A percentile compares a stretch with the other conserved stretches of the same genome.
Evolutionary conservation across 2,797 vertebrate genomes (phyloP).

Genomic region (Okamejei kenojei): DNA sequence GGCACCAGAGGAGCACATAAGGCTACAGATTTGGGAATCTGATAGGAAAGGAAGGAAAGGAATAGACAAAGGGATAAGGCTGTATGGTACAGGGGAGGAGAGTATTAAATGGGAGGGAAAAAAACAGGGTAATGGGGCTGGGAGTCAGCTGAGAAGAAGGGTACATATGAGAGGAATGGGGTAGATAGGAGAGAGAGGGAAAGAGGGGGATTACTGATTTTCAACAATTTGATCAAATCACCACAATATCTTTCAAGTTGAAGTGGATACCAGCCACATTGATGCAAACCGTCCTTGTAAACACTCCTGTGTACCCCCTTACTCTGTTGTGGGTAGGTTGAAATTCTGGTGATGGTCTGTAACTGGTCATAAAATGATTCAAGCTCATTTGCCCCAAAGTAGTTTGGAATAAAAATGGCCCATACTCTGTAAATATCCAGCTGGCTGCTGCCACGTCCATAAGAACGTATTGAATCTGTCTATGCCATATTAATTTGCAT

Average conservation of each 20-base stretch:
- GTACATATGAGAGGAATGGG: no score
- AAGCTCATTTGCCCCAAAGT: not conserved
- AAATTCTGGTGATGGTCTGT: not conserved
- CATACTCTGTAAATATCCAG: not conserved
- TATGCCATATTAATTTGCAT: not conserved
- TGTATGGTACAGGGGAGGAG: no score
- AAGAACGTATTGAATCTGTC: not conserved
- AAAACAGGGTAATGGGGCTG: no score
- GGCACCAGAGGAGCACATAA: no score
- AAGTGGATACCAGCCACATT: not conserved
- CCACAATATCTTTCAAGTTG: not conserved
- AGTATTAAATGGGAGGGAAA: no score
- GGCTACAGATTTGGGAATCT: no score
- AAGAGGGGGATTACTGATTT: no score
- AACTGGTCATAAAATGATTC: not conserved
- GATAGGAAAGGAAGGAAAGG: no score
- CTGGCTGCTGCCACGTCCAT: not conserved
- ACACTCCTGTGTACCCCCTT: not conserved
- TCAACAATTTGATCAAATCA: not conserved
- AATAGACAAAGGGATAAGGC: no score
- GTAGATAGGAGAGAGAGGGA: no score
- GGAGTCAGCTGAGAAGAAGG: no score
- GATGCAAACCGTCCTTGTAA: not conserved
- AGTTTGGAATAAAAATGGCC: not conserved
- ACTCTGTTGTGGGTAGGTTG: not conserved